Percentiles rank a stretch among this genome's conserved stretches.
These are phyloP conservation scores for Drosophila crucigera DNA, from an alignment of 2,888 invertebrate species.

Conservation along the genomic window DNA sequence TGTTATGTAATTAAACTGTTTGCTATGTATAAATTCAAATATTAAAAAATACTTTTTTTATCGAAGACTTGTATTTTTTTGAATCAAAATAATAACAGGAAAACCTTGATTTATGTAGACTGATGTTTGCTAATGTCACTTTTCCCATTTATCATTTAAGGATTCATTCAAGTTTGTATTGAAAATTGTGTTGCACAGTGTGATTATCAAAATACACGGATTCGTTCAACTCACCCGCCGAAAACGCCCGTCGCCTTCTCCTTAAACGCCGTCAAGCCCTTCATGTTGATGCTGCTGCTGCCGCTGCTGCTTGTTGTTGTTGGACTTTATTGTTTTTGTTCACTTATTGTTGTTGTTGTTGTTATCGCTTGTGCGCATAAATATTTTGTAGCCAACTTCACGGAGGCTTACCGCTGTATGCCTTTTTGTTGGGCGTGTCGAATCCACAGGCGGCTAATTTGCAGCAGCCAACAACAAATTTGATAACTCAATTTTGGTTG, in stretches of 20 bases:
- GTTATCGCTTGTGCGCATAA: slow-evolving; percentile 78
- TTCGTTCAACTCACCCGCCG: slow-evolving; percentile 82
- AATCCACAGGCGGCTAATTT: slow-evolving; percentile 73
- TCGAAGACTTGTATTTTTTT: neutral
- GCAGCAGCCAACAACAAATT: slow-evolving; percentile 61
- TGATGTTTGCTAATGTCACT: neutral
- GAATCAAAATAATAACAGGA: neutral
- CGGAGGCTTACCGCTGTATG: slow-evolving; percentile 63
- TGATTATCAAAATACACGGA: slow-evolving; percentile 11
- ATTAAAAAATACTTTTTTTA: neutral
- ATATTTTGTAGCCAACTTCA: slow-evolving; percentile 75
- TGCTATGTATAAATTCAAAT: neutral
- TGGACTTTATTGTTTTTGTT: slow-evolving; percentile 33
- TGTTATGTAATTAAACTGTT: neutral
- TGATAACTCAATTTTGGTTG: slow-evolving; percentile 73
- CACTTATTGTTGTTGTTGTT: slow-evolving; percentile 48
- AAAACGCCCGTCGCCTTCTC: slow-evolving; percentile 85
- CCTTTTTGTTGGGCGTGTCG: slow-evolving; percentile 56
- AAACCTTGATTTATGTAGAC: neutral
- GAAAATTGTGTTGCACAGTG: slow-evolving; percentile 30
- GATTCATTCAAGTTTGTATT: neutral
- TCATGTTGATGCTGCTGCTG: slow-evolving; percentile 74
- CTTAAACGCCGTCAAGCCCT: slow-evolving; percentile 85
- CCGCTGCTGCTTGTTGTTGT: slow-evolving; percentile 18
- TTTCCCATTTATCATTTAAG: neutral